Evolutionary conservation across 2,113 vertebrate genomes (phyloP), one percentile per base, ranked within the genome.

Genomic region (Xiphias gladius): DNA sequence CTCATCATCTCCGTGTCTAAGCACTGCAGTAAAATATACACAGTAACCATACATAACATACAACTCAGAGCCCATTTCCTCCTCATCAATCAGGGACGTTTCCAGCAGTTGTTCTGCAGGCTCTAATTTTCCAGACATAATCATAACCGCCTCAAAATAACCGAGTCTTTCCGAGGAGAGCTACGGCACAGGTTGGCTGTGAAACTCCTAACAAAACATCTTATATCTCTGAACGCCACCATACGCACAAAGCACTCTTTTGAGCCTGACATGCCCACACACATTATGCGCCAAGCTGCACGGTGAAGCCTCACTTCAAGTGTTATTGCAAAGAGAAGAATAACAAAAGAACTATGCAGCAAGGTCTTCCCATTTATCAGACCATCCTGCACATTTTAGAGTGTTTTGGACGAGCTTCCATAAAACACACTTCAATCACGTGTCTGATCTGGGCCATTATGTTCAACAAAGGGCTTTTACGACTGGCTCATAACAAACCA

Each of bases 391-490:
- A 1, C 2, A 16, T 65, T 77, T 76, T 58, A 46, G 58, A 79
- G 73, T 10, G 17, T 70, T 63, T 76, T n/a, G 28, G 28, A 61
- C 20, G 57, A 84, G 62, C 2, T 64, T 62, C 77, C 28, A 77
- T 80, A 52, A 86, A 84, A 46, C 68, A 70, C 57, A 55, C 77
- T 54, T 78, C 68, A 76, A 75, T 88, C 78, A 61, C 37, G 57
- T n/a, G 75, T 54, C 83, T 64, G 64, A 82, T 88, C 62, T 5
- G 74, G 41, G 69, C 14, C 71, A 35, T 84, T 83, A 73, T 52
- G 66, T 50, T 80, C 68, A 76, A 69, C 75, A 66, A 32, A 61
- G 73, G 79, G 63, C 69, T 87, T 86, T 90, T 75, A 84, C 1
- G 43, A 71, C 62, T 37, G 8, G 1, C 68, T 68, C 52, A n/a